phyloP scores from a whole-genome alignment of 2,888 invertebrate genomes.

The Rapana venosa region DNA sequence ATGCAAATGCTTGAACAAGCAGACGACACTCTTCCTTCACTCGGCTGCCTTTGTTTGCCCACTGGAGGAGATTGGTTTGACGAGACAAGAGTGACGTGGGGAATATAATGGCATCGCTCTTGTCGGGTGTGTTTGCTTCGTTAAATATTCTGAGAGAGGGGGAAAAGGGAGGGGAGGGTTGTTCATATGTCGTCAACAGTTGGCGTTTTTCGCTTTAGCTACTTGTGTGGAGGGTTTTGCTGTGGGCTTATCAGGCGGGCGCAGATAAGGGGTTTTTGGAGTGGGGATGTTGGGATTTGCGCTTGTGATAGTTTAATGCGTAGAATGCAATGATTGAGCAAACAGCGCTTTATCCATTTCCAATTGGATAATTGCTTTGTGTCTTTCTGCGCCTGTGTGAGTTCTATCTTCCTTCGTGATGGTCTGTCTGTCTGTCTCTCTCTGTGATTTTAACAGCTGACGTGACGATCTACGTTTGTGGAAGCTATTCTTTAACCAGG shows the following conservation, averaged over 20 bases:
- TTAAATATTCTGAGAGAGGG: slow-evolving; percentile 9
- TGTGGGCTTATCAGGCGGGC: not conserved
- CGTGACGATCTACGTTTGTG: no score
- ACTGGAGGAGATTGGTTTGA: slow-evolving; percentile 13
- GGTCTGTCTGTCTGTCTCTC: not conserved
- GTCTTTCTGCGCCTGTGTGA: slow-evolving; percentile 28
- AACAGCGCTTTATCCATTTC: slow-evolving; percentile 7
- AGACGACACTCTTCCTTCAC: slow-evolving; percentile 5
- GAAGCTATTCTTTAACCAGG: no score
- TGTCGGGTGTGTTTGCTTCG: not conserved
- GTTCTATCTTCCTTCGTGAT: not conserved
- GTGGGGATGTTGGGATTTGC: not conserved
- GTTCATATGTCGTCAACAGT: not conserved
- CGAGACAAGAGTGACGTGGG: not conserved
- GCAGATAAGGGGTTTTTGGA: not conserved
- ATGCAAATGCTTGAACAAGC: slow-evolving; percentile 30
- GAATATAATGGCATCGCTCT: slow-evolving; percentile 28
- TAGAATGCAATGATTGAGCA: not conserved
- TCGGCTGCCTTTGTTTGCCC: not conserved
- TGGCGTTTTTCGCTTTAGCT: not conserved
- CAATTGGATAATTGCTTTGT: slow-evolving; percentile 12
- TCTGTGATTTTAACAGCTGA: no score
- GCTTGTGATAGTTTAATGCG: slow-evolving; percentile 1
- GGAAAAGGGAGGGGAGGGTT: not conserved
- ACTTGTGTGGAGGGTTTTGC: not conserved